Percentiles rank a stretch among this genome's conserved stretches.
Conservation (phyloP, 2,888 invertebrate genomes). For the Bugulina stolonifera region DNA sequence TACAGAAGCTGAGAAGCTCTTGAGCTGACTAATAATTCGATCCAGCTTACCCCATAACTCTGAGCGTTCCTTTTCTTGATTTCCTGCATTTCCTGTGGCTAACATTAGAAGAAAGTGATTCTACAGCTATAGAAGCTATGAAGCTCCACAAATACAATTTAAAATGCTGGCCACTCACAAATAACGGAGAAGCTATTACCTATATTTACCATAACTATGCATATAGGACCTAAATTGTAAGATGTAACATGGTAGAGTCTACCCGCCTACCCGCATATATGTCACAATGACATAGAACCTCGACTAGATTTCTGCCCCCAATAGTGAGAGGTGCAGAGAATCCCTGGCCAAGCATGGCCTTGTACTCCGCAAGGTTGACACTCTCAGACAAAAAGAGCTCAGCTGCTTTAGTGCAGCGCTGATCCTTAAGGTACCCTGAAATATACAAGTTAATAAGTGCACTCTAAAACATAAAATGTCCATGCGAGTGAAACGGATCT, state of each 20-base stretch:
- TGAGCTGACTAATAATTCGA: neutral
- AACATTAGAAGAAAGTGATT: too few relatives aligned
- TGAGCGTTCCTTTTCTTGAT: neutral
- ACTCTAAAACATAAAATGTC: too few relatives aligned
- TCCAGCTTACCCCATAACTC: constrained; percentile 20
- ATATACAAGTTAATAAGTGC: too few relatives aligned
- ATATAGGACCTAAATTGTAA: too few relatives aligned
- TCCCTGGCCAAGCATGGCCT: constrained; percentile 2
- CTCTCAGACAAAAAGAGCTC: neutral
- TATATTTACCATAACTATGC: too few relatives aligned
- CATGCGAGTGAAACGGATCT: too few relatives aligned
- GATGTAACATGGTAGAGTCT: too few relatives aligned
- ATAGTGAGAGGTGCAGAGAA: neutral
- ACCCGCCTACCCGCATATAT: neutral
- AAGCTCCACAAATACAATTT: too few relatives aligned
- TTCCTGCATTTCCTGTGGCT: too few relatives aligned
- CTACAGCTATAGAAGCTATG: too few relatives aligned
- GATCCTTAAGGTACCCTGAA: constrained; percentile 18
- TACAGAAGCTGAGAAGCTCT: neutral
- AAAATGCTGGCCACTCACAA: too few relatives aligned
- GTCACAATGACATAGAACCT: neutral
- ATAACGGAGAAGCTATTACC: too few relatives aligned
- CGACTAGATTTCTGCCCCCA: constrained; percentile 1
- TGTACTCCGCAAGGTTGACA: constrained; percentile 13
- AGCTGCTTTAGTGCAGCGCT: constrained; percentile 10